Evolutionary conservation across 2,797 vertebrate genomes (phyloP).

Genomic region (Danio jaintianensis): DNA sequence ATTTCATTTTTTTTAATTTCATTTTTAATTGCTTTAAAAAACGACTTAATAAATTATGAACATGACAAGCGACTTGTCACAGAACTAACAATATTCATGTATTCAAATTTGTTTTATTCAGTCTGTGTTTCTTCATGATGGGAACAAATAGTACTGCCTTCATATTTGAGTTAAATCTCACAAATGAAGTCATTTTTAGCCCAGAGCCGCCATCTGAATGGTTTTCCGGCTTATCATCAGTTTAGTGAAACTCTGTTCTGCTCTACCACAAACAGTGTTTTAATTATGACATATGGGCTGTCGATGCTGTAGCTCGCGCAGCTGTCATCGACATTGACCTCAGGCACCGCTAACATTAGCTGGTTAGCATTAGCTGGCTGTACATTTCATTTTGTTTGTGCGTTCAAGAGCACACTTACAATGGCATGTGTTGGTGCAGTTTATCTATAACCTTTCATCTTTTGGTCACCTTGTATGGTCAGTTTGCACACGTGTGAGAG

Average conservation of each 20-base stretch:
- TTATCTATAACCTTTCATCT: constrained; percentile 38
- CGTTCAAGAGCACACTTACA: constrained; percentile 9
- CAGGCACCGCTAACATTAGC: neutral
- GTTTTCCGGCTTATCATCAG: neutral
- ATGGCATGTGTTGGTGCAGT: constrained; percentile 23
- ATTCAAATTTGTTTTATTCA: neutral
- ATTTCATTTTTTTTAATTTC: too few relatives aligned
- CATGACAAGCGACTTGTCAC: neutral
- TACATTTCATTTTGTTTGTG: constrained; percentile 29
- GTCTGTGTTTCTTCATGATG: neutral
- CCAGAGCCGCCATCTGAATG: neutral
- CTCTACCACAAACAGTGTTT: neutral
- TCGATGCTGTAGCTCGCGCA: neutral
- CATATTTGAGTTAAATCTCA: neutral
- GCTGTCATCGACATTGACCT: neutral
- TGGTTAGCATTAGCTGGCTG: neutral
- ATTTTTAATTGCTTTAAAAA: neutral
- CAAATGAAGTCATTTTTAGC: neutral
- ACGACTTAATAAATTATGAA: neutral
- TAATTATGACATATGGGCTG: neutral
- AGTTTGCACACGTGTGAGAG: constrained; percentile 9
- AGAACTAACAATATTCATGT: neutral
- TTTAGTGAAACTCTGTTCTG: neutral
- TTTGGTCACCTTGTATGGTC: constrained; percentile 44
- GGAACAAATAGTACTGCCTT: neutral